These are phyloP conservation scores for Trichechus manatus DNA, from an alignment of 2,113 vertebrate species.

Conservation along the genomic window DNA sequence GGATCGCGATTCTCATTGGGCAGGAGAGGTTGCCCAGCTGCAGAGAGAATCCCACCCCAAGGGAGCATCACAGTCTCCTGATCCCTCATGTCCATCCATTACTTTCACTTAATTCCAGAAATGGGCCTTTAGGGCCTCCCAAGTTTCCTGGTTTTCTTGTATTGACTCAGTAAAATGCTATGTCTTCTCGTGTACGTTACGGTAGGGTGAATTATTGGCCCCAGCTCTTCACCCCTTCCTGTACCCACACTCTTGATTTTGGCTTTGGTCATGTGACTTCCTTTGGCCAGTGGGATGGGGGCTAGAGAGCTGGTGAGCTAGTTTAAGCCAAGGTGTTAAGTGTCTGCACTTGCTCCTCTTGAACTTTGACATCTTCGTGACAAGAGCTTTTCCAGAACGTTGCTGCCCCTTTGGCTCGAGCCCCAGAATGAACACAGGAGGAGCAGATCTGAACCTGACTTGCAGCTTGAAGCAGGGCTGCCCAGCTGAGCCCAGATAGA, in stretches of 20 bases:
- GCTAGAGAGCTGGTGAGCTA: background rate
- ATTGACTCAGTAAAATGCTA: background rate
- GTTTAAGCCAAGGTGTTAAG: background rate
- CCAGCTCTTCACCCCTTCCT: background rate
- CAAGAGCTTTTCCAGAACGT: background rate
- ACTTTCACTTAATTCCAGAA: background rate
- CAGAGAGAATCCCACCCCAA: background rate
- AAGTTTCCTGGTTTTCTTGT: background rate
- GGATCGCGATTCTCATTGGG: fast-evolving
- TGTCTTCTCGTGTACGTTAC: background rate
- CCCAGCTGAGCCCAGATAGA: background rate
- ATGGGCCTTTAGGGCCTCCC: too few relatives aligned
- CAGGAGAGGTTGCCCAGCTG: background rate
- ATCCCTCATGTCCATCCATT: background rate
- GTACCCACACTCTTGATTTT: background rate
- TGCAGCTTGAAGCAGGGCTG: too few relatives aligned
- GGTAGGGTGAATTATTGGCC: background rate
- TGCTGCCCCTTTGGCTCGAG: background rate
- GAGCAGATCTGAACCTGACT: background rate
- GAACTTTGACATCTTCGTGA: background rate
- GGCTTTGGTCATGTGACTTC: background rate
- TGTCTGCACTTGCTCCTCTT: background rate
- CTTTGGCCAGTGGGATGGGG: too few relatives aligned
- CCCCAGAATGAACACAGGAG: background rate
- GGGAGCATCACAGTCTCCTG: background rate